Percentiles rank a stretch among this genome's conserved stretches.
These are phyloP conservation scores for Stenotaenia linearis DNA, from an alignment of 2,888 invertebrate species.

Conservation along the genomic window DNA sequence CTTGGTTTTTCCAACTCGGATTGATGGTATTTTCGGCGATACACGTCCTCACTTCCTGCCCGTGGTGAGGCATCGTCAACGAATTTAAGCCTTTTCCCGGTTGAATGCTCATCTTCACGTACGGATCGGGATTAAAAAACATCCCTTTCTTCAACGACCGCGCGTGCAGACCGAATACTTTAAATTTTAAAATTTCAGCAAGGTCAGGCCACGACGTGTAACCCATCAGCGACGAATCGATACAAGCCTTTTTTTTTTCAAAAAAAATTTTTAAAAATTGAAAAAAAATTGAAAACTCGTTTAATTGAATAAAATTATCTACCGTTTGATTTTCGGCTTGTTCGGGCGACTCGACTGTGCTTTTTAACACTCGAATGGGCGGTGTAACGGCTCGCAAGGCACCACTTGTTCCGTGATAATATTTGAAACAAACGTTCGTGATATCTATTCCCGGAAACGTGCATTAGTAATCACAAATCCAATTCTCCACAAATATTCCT, in stretches of 20 bases:
- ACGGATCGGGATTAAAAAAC: constrained; percentile 52
- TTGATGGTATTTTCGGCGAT: constrained; percentile 48
- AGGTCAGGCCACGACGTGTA: constrained; percentile 39
- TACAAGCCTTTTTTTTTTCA: background rate
- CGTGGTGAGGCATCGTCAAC: constrained; percentile 45
- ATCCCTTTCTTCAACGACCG: constrained; percentile 50
- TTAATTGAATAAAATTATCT: background rate
- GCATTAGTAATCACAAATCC: too few relatives aligned
- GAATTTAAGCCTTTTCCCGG: constrained; percentile 42
- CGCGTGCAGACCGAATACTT: constrained; percentile 44
- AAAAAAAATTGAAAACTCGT: background rate
- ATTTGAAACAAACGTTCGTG: constrained; percentile 49
- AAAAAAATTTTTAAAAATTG: background rate
- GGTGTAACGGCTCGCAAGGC: constrained; percentile 48
- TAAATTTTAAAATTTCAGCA: constrained; percentile 40
- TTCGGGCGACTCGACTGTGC: background rate
- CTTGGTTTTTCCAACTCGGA: constrained; percentile 46
- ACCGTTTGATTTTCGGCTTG: constrained; percentile 24
- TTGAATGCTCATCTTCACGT: constrained; percentile 49
- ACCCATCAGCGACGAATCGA: constrained; percentile 31
- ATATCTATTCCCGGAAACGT: constrained; percentile 42
- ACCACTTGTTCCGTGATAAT: constrained; percentile 49
- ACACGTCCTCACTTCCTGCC: constrained; percentile 45
- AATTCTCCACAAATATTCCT: too few relatives aligned
- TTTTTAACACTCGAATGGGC: constrained; percentile 42